A percentile compares a stretch with the other conserved stretches of the same genome.
Conservation (phyloP, 2,797 vertebrate genomes). For the Paguma larvata region DNA sequence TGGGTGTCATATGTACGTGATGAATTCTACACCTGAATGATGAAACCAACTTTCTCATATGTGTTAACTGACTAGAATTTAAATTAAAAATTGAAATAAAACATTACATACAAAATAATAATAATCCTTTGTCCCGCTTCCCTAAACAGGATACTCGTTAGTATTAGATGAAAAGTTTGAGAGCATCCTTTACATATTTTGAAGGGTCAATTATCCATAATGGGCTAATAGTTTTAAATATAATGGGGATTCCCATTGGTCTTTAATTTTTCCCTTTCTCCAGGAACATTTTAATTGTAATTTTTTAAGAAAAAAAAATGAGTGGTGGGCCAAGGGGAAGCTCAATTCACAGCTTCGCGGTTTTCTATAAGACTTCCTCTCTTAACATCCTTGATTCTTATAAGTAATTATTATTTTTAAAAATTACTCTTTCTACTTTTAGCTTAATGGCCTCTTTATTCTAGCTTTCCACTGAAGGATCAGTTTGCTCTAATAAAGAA, state of each 20-base stretch:
- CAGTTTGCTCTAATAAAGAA: constrained; percentile 12
- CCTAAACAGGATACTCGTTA: background rate
- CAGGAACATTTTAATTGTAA: background rate
- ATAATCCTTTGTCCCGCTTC: background rate
- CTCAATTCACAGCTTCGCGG: background rate
- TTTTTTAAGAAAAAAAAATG: background rate
- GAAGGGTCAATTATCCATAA: background rate
- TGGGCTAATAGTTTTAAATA: background rate
- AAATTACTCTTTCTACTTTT: constrained; percentile 10
- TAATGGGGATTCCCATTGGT: background rate
- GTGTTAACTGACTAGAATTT: too few relatives aligned
- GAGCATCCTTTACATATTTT: background rate
- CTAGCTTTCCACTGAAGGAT: background rate
- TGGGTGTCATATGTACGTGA: too few relatives aligned
- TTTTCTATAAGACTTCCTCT: background rate
- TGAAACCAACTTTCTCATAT: too few relatives aligned
- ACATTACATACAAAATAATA: too few relatives aligned
- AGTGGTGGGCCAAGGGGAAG: background rate
- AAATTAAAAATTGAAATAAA: too few relatives aligned
- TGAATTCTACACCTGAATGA: too few relatives aligned
- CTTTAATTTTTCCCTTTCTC: background rate
- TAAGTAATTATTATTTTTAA: background rate
- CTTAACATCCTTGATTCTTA: background rate
- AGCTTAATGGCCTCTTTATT: background rate
- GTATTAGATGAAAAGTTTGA: background rate